phyloP scores from a whole-genome alignment of 2,113 vertebrate genomes.

The Psittacara wagleri region DNA sequence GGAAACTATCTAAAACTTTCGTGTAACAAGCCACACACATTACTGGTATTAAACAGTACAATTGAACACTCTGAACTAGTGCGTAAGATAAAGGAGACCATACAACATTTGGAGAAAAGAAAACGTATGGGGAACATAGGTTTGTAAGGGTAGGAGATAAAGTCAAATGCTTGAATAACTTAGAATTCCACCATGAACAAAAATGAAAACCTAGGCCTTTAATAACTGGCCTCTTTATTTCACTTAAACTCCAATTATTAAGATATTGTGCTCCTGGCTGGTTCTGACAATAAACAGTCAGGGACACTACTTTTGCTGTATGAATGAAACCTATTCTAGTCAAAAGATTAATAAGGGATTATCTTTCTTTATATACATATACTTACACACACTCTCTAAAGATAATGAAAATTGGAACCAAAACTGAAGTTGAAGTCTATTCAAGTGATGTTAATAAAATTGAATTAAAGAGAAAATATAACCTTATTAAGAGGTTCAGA shows the following conservation, averaged over 20 bases:
- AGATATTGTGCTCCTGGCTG: neutral
- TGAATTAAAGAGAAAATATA: neutral
- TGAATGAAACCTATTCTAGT: neutral
- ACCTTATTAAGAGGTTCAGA: neutral
- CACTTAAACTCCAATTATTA: neutral
- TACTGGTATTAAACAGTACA: neutral
- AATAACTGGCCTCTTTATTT: neutral
- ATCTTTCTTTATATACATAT: neutral
- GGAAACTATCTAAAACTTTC: neutral
- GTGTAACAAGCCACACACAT: neutral
- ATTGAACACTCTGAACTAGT: neutral
- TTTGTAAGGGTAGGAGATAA: neutral
- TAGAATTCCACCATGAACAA: neutral
- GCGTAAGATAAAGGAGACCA: neutral
- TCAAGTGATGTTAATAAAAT: neutral
- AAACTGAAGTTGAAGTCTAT: neutral
- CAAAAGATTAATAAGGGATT: constrained; percentile 11
- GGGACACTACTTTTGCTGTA: neutral
- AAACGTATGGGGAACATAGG: neutral
- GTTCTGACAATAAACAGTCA: neutral
- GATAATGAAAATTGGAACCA: neutral
- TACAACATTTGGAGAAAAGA: neutral
- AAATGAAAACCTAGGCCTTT: neutral
- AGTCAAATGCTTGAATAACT: constrained; percentile 20
- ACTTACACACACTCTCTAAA: neutral